Base-by-base conservation (phyloP, 2,888 invertebrate species). In the Hirtodrosophila histrioides region DNA sequence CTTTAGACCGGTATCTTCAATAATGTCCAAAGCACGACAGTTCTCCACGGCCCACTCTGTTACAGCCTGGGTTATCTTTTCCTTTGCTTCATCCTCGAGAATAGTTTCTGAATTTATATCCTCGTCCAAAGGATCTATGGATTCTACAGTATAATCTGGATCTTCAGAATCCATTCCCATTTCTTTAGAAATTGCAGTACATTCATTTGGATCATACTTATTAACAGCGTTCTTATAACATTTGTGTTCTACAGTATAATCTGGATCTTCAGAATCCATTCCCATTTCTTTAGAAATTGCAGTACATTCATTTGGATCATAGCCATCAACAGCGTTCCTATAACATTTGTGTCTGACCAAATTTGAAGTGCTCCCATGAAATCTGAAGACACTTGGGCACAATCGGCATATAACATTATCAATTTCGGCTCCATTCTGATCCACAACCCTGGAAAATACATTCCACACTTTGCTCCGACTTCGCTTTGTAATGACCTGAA, bases 291-390 rank as follows among this genome's bases (percentile, higher is more conserved):
- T 17, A 17, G 17, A 1, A 17, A 17, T 17, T 17, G 1, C 2
- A 17, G 17, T 2, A 17, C 17, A 17, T 55, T 55, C 31, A 46
- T 23, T 41, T 10, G 10, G n/a, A 37, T 27, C 10, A 10, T 6
- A 11, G 2, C 17, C 40, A 10, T 17, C 39, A 0, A 40, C 24
- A 3, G 33, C 8, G 24, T 35, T 48, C 7, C 17, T 40, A 12
- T 56, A 56, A 33, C 56, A 56, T 17, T 48, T 56, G 24, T 56
- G 56, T 1, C 40, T 11, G 0, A 56, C 56, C 39, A 56, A 27
- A 24, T 56, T 56, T 3, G 56, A 56, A 0, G 56, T 48, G 6
- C 56, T 40, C 3, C 56, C 56, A 33, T 48, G 23, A 7, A 48
- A 56, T 3, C 39, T 48, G 12, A 48, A 56, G 1, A 56, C 40